Evolutionary conservation across 2,888 invertebrate species (phyloP), one percentile per base, ranked within the genome.

Genomic region (Patella ulyssiponensis): DNA sequence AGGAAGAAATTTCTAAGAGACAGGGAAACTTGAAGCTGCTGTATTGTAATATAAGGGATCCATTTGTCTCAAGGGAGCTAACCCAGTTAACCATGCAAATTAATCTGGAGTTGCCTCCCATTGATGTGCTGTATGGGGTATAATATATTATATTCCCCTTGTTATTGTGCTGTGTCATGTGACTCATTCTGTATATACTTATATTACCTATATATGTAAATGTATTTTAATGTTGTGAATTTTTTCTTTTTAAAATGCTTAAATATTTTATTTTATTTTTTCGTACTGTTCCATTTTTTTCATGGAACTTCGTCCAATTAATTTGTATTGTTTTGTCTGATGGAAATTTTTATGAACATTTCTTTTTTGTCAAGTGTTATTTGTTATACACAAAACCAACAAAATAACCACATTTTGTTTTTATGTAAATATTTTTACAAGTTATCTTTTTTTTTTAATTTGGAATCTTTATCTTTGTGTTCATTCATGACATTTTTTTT

Each of bases 1-100:
- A 72, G 76, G 76, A 44, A 33, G 73, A 52, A 76, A 76, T 69
- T 76, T 73, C 17, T 76, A 69, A 76, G 69, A 58, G 20, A 73
- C 72, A 20, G 51, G 73, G 64, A 64, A 44, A 64, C 3, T 64
- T 64, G 23, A 64, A 64, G 64, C 64, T 64, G 64, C 64, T 64
- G 64, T 64, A 64, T 64, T 64, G 23, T 64, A 64, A 23, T 64
- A 64, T 64, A 12, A 11, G 64, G 64, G 20, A 64, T 64, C 64
- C 64, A 64, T 64, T 64, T 64, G 64, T 64, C 64, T 64, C 64
- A 64, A 64, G 64, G 64, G 23, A 64, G 64, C 20, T 64, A 64
- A 20, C 64, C 64, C 64, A 64, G 64, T 64, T 64, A 2, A 64
- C 20, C 64, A 64, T 64, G 64, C 64, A 64, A 64, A 64, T 23